Evolutionary conservation across 2,888 invertebrate genomes (phyloP).

Genomic region (Habroteleia sp.): DNA sequence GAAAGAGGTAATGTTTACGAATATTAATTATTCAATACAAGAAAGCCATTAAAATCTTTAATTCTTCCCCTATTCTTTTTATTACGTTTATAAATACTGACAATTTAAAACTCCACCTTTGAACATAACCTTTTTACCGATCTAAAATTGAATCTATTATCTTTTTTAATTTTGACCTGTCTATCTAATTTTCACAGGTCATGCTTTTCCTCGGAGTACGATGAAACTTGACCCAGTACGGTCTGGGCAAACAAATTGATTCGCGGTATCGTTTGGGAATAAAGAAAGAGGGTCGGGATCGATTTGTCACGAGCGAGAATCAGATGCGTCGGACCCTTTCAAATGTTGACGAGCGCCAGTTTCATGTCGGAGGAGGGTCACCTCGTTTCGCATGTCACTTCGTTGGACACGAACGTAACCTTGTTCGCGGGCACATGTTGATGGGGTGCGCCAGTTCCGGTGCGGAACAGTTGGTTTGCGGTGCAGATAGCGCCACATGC

Average conservation of each 20-base stretch:
- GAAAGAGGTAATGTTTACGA: too few relatives aligned
- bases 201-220: not conserved
- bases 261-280: conserved; percentile 3
- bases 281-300: conserved; percentile 22
- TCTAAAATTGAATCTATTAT: too few relatives aligned
- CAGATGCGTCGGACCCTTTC: conserved; percentile 41
- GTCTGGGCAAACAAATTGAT: conserved; percentile 23
- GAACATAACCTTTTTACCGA: too few relatives aligned
- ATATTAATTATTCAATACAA: too few relatives aligned
- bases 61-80: too few relatives aligned
- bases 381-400: conserved; percentile 53
- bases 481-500: conserved; percentile 25
- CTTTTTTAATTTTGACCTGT: too few relatives aligned
- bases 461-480: conserved; percentile 27
- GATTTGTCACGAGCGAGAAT: conserved; percentile 27
- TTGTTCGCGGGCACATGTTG: conserved; percentile 48
- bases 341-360: conserved; percentile 49
- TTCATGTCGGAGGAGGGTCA: conserved; percentile 48
- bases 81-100: too few relatives aligned
- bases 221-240: conserved; percentile 14
- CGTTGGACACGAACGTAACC: conserved; percentile 46
- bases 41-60: too few relatives aligned
- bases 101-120: too few relatives aligned
- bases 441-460: conserved; percentile 58
- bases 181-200: too few relatives aligned